Evolutionary conservation across 2,797 vertebrate species (phyloP), one percentile per base, ranked within the genome.

Genomic region (Scolopax bukidnonensis): DNA sequence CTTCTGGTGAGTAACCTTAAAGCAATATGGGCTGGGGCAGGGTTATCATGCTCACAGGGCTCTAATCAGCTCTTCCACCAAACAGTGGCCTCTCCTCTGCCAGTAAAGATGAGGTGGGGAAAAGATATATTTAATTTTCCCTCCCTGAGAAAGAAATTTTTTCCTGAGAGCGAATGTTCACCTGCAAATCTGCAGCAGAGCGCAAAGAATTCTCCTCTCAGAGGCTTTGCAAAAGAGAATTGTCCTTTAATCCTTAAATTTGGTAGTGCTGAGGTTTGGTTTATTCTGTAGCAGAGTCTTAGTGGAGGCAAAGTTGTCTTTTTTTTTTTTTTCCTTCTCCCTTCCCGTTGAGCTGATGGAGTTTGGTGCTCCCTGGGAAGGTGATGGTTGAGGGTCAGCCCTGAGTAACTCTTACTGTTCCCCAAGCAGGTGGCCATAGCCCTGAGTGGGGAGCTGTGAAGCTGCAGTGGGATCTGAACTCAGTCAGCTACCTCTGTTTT

Each of bases 21-120:
- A 57, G 67, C 40, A 56, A 36, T 27, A 20, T 8, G 68, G 53
- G 50, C 61, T 61, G 50, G 63, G 57, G 6, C 70, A 53, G 76
- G 30, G 67, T 38, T 53, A 3, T 65, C 9, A 6, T 3, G n/a
- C 47, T 71, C 3, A 1, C 3, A 8, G 2, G 9, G 16, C 56
- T 73, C 73, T 21, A 40, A n/a, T 16, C 32, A 17, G 19, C 23
- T 41, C 1, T 40, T 68, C 19, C 17, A 41, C 27, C 15, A 3
- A 45, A 36, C 32, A 71, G 50, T 51, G 82, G 71, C 89, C 64
- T 73, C 74, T 93, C 64, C 28, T 45, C 60, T 84, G 33, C 33
- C 10, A 23, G 54, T 9, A 24, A 32, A 69, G 51, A 51, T 47
- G 28, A 63, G 70, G 16, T 41, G 27, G 45, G 17, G 30, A 19